phyloP scores from a whole-genome alignment of 2,797 vertebrate species.

The Enteromius afrohamiltoni region DNA sequence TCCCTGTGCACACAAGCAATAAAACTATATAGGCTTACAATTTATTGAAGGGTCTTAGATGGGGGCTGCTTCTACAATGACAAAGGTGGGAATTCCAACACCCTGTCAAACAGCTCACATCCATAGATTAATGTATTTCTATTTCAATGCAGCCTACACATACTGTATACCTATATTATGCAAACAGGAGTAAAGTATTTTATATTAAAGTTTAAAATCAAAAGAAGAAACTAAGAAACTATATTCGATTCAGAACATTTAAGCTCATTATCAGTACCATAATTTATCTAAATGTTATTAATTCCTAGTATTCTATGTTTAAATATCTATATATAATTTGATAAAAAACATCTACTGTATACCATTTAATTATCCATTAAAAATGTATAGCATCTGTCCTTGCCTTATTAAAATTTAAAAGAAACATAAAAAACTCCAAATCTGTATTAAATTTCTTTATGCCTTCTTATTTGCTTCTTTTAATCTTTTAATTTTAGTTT shows the following conservation, averaged over 20 bases:
- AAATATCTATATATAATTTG: not conserved
- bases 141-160: slow-evolving; percentile 4
- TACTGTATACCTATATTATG: not conserved
- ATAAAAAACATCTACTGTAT: not conserved
- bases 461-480: not conserved
- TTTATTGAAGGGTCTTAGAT: slow-evolving; percentile 13
- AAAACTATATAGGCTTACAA: slow-evolving; percentile 10
- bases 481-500: not conserved
- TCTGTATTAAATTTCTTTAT: not conserved
- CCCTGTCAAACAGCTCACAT: slow-evolving; percentile 19
- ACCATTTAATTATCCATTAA: not conserved
- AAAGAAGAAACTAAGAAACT: not conserved
- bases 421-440: too few relatives aligned
- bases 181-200: not conserved
- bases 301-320: not conserved
- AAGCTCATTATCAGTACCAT: not conserved
- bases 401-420: too few relatives aligned
- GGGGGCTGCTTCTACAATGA: slow-evolving; percentile 10
- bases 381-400: not conserved
- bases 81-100: slow-evolving; percentile 24
- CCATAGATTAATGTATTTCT: slow-evolving; percentile 15
- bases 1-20: slow-evolving; percentile 22
- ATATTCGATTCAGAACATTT: not conserved
- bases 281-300: not conserved
- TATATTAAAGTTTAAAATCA: not conserved